phyloP scores from a whole-genome alignment of 2,113 vertebrate species.

The Barbus barbus region DNA sequence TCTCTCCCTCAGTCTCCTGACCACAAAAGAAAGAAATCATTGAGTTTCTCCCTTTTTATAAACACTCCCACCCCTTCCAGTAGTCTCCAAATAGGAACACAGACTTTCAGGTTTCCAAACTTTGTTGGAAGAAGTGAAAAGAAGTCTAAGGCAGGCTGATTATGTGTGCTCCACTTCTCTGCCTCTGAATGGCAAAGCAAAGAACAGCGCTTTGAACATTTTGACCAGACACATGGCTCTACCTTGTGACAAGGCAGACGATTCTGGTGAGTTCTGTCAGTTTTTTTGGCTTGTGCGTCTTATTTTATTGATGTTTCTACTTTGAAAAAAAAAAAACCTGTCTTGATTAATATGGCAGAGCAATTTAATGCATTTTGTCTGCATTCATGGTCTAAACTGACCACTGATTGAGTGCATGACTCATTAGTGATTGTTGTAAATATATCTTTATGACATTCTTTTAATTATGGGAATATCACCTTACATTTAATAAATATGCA shows the following conservation, averaged over 20 bases:
- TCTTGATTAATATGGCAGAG: background rate
- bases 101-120: conserved; percentile 62
- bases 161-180: conserved; percentile 47
- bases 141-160: conserved; percentile 47
- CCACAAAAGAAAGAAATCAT: conserved; percentile 75
- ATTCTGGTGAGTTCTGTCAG: conserved; percentile 63
- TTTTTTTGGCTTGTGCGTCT: no score
- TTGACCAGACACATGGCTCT: conserved; percentile 49
- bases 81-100: conserved; percentile 63
- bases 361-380: background rate
- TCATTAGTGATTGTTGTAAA: background rate
- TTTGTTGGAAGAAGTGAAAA: conserved; percentile 37
- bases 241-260: conserved; percentile 46
- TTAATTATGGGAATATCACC: background rate
- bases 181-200: conserved; percentile 49
- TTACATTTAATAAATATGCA: no score
- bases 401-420: background rate
- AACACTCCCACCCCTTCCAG: conserved; percentile 58
- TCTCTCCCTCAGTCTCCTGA: conserved; percentile 48
- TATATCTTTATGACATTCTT: background rate
- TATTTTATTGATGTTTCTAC: conserved; percentile 19
- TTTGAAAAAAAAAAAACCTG: background rate
- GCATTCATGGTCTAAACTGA: background rate
- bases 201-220: conserved; percentile 17
- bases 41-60: conserved; percentile 65